Evolutionary conservation across 2,113 vertebrate species (phyloP), one percentile per base, ranked within the genome.

Genomic region (Rhinogobius similis): DNA sequence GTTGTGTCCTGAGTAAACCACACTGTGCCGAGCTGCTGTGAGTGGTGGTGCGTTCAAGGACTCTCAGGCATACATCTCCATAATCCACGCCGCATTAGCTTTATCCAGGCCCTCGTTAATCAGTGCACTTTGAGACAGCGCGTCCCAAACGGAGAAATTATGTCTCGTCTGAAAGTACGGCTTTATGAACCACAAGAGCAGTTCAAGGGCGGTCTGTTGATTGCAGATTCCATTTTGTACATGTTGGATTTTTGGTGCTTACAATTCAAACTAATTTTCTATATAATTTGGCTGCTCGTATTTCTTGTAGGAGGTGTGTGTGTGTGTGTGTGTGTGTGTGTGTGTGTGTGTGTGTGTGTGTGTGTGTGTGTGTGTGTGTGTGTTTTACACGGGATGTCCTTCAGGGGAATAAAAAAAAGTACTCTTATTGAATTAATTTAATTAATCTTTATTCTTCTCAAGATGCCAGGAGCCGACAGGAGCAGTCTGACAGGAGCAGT

Each of bases 41-140:
- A 41, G 12, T 63, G 61, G n/a, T 24, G 61, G n/a, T 63, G 61
- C 12, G 1, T 63, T 63, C 38, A 43, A 63, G 61, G 38, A 63
- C 61, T 13, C 61, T 63, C 61, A 10, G 38, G 61, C 61, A 63
- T 63, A 63, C 20, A 43, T 39, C 36, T 63, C 4, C 38, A 43
- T 43, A 63, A 41, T 38, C 36, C 36, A 63, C 4, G 16, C 10
- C 29, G 14, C 58, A 61, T 61, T 58, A 29, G 55, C 18, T 5
- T 5, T 44, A 58, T 58, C 16, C n/a, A 58, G 13, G 12, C 14
- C 27, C 29, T 39, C 32, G 23, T 41, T 24, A 63, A 39, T 63
- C 36, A 63, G 58, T 4, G 7, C 9, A 12, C 27, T 58, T 18
- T 58, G 16, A 20, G 14, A 7, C 14, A 18, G 55, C 27, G 16